Percentiles rank a stretch among this genome's conserved stretches.
phyloP scores from a whole-genome alignment of 2,888 invertebrate genomes.

The Anodontia alba region DNA sequence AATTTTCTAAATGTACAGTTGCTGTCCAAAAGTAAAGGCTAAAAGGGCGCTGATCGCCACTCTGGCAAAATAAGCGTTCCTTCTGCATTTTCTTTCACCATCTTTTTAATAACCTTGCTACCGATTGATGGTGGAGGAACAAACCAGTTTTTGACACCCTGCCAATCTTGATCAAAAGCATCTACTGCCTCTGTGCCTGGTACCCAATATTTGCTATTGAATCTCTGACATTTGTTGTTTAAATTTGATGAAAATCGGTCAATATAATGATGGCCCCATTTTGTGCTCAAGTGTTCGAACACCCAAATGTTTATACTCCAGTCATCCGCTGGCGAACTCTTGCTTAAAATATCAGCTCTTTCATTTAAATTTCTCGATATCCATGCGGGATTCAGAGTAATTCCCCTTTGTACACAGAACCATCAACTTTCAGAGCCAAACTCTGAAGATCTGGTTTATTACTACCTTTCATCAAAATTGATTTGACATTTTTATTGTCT shows the following conservation, averaged over 20 bases:
- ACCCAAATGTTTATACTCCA: slow-evolving; percentile 48
- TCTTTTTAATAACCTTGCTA: slow-evolving; percentile 3
- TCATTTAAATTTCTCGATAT: slow-evolving; percentile 43
- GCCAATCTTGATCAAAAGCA: slow-evolving; percentile 41
- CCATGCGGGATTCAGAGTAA: slow-evolving; percentile 44
- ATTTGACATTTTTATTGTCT: slow-evolving; percentile 22
- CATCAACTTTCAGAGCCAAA: slow-evolving; percentile 36
- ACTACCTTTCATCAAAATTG: slow-evolving; percentile 15
- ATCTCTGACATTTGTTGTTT: slow-evolving; percentile 50
- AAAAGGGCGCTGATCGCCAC: slow-evolving; percentile 39
- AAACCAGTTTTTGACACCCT: slow-evolving; percentile 52
- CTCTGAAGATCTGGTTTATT: slow-evolving; percentile 39
- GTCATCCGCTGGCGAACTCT: too few relatives aligned
- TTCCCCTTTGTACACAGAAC: slow-evolving; percentile 25
- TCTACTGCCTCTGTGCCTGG: slow-evolving; percentile 41
- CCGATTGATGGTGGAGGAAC: slow-evolving; percentile 42
- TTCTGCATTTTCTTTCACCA: slow-evolving; percentile 18
- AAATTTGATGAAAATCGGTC: slow-evolving; percentile 30
- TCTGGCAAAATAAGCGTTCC: slow-evolving; percentile 34
- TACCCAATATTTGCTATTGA: slow-evolving; percentile 54
- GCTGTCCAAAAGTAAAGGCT: slow-evolving; percentile 28
- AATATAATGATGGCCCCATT: slow-evolving; percentile 55
- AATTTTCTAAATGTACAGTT: background rate
- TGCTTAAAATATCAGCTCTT: slow-evolving; percentile 48
- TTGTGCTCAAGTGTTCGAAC: slow-evolving; percentile 35